Evolutionary conservation across 2,113 vertebrate species (phyloP), one percentile per base, ranked within the genome.

Genomic region (Pluvianellus socialis): DNA sequence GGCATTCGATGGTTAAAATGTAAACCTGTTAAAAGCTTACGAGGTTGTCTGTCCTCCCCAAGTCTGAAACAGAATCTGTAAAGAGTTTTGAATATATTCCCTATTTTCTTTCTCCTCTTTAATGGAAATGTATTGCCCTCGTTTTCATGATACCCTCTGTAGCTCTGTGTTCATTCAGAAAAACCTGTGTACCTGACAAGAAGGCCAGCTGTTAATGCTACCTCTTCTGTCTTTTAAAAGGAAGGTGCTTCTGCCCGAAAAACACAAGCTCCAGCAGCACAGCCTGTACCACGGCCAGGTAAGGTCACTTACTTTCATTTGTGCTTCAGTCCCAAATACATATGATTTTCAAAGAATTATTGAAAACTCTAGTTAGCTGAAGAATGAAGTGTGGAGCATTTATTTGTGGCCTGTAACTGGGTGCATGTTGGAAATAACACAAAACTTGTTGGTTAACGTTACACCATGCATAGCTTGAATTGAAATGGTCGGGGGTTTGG

Each of bases 221-320:
- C 18, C 47, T 87, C 20, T 86, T 94, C 45, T 91, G 7, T 90
- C 76, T 98, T 94, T 95, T 95, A 95, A 59, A 96, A 99, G 99
- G 99, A 99, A 98, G 99, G 99, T 91, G 99, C 99, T 6, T 99
- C 99, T 52, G 99, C 99, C 55, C 98, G 99, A 40, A 99, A 99
- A 98, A 99, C 99, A 74, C 99, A 99, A 96, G 98, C 99, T 35
- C 99, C 99, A 20, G 99, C 99, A 12, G 97, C 99, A n/a, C 99
- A 99, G 96, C 99, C 99, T 9, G 99, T 99, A 56, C 99, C 99
- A 59, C 98, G 99, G 88, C 99, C 99, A 99, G 99, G 99, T 99
- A 93, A 86, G 97, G 35, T 12, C 55, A 10, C 65, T 20, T 62
- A 1, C 7, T 53, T 12, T 30, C 24, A 9, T 49, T 12, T 5